These are phyloP conservation scores for Pyrgus malvae DNA, from an alignment of 2,888 invertebrate genomes.

Conservation along the genomic window DNA sequence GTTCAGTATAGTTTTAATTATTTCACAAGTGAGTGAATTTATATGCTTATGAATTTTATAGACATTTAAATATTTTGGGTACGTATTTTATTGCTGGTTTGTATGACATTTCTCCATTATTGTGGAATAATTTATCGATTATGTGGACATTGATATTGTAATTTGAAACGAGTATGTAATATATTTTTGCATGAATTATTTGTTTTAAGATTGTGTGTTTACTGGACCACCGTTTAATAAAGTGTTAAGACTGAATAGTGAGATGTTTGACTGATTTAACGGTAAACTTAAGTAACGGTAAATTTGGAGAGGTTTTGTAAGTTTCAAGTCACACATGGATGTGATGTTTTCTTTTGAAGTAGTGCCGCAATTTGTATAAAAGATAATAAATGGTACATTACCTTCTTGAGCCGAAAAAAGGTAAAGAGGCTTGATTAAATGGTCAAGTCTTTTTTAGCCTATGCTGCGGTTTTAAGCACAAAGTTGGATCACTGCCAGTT, in stretches of 20 bases:
- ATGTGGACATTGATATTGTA: slow-evolving; percentile 38
- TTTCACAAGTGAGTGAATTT: slow-evolving; percentile 33
- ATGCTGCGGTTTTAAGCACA: too few species aligned
- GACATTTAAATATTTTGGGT: slow-evolving; percentile 39
- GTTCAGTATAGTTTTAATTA: slow-evolving; percentile 11
- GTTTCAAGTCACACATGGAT: too few species aligned
- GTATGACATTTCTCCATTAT: slow-evolving; percentile 57
- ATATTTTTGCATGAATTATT: slow-evolving; percentile 55
- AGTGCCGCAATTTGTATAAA: too few species aligned
- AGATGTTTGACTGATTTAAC: neutral
- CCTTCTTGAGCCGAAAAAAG: too few species aligned
- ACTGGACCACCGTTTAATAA: slow-evolving; percentile 57
- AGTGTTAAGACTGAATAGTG: slow-evolving; percentile 44
- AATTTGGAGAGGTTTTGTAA: too few species aligned
- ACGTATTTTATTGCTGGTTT: slow-evolving; percentile 38
- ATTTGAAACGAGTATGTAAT: slow-evolving; percentile 40
- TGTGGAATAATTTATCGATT: slow-evolving; percentile 56
- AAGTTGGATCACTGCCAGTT: too few species aligned
- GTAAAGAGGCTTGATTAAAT: too few species aligned
- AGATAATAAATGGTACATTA: too few species aligned
- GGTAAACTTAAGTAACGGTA: neutral
- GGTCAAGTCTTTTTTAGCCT: too few species aligned
- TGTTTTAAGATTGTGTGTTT: slow-evolving; percentile 52
- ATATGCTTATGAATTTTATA: slow-evolving; percentile 58
- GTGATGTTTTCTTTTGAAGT: too few species aligned